A percentile compares a stretch with the other conserved stretches of the same genome.
These are phyloP conservation scores for Chloropsis hardwickii DNA, from an alignment of 2,113 vertebrate genomes.

Conservation along the genomic window DNA sequence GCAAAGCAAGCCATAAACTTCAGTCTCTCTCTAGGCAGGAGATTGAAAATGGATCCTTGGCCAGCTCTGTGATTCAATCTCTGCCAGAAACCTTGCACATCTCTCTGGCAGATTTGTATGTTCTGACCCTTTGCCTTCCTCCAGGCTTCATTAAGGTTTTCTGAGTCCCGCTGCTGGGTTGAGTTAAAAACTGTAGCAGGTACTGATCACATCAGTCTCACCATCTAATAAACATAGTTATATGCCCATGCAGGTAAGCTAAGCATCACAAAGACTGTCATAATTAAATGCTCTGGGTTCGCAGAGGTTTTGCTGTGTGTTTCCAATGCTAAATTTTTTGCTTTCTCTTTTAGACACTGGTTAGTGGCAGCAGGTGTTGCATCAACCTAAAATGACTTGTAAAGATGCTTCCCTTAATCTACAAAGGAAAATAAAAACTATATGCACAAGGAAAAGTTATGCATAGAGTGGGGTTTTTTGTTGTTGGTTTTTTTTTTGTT, in stretches of 20 bases:
- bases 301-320: background rate
- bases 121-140: background rate
- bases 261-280: background rate
- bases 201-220: background rate
- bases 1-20: background rate
- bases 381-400: background rate
- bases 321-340: accelerated
- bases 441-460: background rate
- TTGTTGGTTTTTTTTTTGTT: no score
- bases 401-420: background rate
- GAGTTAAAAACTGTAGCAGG: background rate
- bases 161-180: background rate
- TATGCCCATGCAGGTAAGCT: background rate
- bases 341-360: background rate
- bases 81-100: accelerated
- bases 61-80: background rate
- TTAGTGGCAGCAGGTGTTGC: background rate
- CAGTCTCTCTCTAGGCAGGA: background rate
- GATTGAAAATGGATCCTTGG: background rate
- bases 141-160: background rate
- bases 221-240: background rate
- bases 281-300: background rate
- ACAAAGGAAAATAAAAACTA: background rate
- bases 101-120: background rate
- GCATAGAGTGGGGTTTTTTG: no score